phyloP scores from a whole-genome alignment of 2,797 vertebrate genomes.

The Cottoperca gobio region DNA sequence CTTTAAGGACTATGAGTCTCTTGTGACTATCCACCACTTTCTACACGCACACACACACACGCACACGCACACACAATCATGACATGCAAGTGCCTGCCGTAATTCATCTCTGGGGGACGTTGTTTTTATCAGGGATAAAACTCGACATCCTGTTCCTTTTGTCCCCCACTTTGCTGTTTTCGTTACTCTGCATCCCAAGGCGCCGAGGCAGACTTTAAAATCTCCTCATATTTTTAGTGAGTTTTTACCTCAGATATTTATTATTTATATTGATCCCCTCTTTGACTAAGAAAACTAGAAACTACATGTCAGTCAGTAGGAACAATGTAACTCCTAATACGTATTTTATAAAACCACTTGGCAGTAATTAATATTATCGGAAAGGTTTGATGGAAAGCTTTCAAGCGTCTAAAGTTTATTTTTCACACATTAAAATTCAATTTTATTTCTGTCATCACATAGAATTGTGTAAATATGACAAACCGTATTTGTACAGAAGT shows the following conservation, averaged over 20 bases:
- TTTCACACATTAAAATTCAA: slow-evolving; percentile 31
- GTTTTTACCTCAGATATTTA: slow-evolving; percentile 42
- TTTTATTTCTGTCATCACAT: slow-evolving; percentile 46
- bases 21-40: slow-evolving; percentile 81
- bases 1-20: slow-evolving; percentile 86
- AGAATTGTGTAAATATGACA: slow-evolving; percentile 71
- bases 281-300: slow-evolving; percentile 31
- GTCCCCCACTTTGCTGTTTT: slow-evolving; percentile 47
- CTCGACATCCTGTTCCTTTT: slow-evolving; percentile 51
- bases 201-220: slow-evolving; percentile 38
- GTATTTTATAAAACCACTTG: slow-evolving; percentile 42
- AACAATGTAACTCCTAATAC: slow-evolving; percentile 20
- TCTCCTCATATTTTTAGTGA: slow-evolving; percentile 31
- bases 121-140: slow-evolving; percentile 74
- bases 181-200: slow-evolving; percentile 25
- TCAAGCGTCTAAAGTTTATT: slow-evolving; percentile 32
- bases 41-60: slow-evolving; percentile 17
- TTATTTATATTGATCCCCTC: slow-evolving; percentile 26
- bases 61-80: slow-evolving; percentile 60
- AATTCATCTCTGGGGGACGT: slow-evolving; percentile 83
- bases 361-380: slow-evolving; percentile 22
- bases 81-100: slow-evolving; percentile 94
- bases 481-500: slow-evolving; percentile 75
- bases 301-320: slow-evolving; percentile 43
- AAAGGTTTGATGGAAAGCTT: slow-evolving; percentile 14